Evolutionary conservation across 2,888 invertebrate species (phyloP), one percentile per base, ranked within the genome.

Genomic region (Protonemura montana): DNA sequence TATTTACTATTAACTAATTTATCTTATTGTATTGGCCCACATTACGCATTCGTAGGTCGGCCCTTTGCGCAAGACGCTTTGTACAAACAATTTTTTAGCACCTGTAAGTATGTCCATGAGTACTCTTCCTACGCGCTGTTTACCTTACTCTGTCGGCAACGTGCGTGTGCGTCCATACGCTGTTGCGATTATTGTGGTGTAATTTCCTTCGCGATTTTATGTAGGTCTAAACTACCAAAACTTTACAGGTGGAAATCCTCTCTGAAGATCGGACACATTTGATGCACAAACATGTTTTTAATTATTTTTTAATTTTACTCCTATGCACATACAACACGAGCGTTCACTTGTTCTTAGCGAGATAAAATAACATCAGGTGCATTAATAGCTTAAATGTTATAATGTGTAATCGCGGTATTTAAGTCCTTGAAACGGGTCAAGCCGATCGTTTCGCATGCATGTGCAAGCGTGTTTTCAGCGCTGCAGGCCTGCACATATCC

Each of bases 401-500:
- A n/a, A 21, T n/a, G 30, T 81, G 30, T 30, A 30, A 81, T 30
- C 21, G 29, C 28, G 76, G 26, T 21, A 81, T 28, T n/a, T 0
- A 6, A 2, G 81, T 81, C 81, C 81, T 81, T 81, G 29, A 81
- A 28, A 29, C 81, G 28, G 81, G 81, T 81, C 81, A 81, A 26
- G 59, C 6, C 78, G 78, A 21, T 35, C 35, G 35, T 10, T 35
- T 35, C 2, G 59, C 59, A n/a, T n/a, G 59, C 59, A 35, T 21
- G 59, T 59, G 59, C 59, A 59, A 59, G 59, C 59, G 2, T 59
- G 59, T 59, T 59, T 78, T 26, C 10, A 5, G 6, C 1, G 78
- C 78, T 26, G 21, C 78, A 28, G 78, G 78, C 78, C 59, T 3
- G 59, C 59, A 13, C 59, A 13, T 78, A 78, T 81, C 28, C 81